phyloP scores from a whole-genome alignment of 2,797 vertebrate genomes.

The Selene dorsalis region DNA sequence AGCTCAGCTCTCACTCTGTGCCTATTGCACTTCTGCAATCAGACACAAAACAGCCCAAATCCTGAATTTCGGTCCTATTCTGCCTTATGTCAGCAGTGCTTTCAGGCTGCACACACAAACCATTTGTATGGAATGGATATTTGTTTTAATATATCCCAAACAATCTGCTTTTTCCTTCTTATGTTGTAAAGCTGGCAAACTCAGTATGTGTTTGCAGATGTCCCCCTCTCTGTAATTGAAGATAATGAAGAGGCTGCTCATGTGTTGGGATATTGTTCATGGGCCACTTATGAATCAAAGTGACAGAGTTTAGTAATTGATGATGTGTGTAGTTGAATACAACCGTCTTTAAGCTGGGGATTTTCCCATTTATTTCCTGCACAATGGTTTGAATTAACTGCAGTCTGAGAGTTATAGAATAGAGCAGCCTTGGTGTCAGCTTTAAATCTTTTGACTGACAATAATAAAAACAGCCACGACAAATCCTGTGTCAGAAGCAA shows the following conservation, averaged over 20 bases:
- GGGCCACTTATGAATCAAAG: conserved; percentile 69
- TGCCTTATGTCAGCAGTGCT: conserved; percentile 25
- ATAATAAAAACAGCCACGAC: conserved; percentile 26
- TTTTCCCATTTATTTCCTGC: conserved; percentile 33
- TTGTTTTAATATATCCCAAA: conserved; percentile 44
- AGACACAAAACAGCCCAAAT: conserved; percentile 40
- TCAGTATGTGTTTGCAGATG: conserved; percentile 64
- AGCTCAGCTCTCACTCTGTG: conserved; percentile 8
- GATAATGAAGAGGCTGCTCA: conserved; percentile 66
- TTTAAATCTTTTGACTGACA: conserved; percentile 47
- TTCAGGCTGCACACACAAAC: conserved; percentile 15
- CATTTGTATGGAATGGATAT: conserved; percentile 33
- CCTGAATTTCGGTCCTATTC: conserved; percentile 23
- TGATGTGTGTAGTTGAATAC: conserved; percentile 53
- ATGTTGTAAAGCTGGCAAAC: conserved; percentile 31
- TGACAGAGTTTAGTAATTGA: conserved; percentile 64
- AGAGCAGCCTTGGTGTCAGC: conserved; percentile 12
- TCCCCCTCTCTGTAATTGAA: conserved; percentile 64
- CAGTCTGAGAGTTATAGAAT: conserved; percentile 15
- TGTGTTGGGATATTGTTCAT: conserved; percentile 61
- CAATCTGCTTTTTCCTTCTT: conserved; percentile 23
- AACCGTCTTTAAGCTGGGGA: conserved; percentile 42
- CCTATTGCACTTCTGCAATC: conserved; percentile 36
- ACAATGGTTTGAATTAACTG: conserved; percentile 40
- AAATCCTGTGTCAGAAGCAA: conserved; percentile 37